Percentiles rank a stretch among this genome's conserved stretches.
These are phyloP conservation scores for Antheraea yamamai DNA, from an alignment of 2,888 invertebrate genomes.

Conservation along the genomic window DNA sequence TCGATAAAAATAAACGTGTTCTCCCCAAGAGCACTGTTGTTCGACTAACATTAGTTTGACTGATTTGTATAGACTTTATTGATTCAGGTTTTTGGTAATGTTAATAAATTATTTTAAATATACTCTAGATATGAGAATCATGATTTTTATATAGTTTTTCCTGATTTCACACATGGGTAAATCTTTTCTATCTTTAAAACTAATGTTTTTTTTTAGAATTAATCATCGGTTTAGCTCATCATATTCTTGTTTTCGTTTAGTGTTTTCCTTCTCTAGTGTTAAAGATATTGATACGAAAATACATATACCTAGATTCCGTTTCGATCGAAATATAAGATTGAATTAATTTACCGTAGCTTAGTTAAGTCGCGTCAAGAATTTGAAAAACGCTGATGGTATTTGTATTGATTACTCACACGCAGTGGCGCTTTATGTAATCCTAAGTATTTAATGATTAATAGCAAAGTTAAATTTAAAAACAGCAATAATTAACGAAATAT, in stretches of 20 bases:
- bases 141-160: slow-evolving; percentile 9
- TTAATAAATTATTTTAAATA: slow-evolving; percentile 23
- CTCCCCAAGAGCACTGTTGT: slow-evolving; percentile 37
- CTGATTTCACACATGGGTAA: neutral
- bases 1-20: slow-evolving; percentile 59
- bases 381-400: neutral
- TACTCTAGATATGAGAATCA: neutral
- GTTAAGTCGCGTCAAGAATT: neutral
- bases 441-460: neutral
- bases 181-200: neutral
- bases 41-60: slow-evolving; percentile 44
- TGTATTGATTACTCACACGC: neutral
- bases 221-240: neutral
- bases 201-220: neutral
- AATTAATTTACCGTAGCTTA: neutral
- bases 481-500: neutral
- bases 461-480: neutral
- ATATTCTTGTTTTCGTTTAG: too few relatives aligned
- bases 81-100: slow-evolving; percentile 21
- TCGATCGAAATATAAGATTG: neutral
- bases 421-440: neutral
- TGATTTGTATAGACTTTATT: neutral
- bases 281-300: neutral
- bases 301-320: neutral
- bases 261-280: neutral